These are phyloP conservation scores for Hololepta plana DNA, from an alignment of 2,888 invertebrate genomes.

Conservation along the genomic window DNA sequence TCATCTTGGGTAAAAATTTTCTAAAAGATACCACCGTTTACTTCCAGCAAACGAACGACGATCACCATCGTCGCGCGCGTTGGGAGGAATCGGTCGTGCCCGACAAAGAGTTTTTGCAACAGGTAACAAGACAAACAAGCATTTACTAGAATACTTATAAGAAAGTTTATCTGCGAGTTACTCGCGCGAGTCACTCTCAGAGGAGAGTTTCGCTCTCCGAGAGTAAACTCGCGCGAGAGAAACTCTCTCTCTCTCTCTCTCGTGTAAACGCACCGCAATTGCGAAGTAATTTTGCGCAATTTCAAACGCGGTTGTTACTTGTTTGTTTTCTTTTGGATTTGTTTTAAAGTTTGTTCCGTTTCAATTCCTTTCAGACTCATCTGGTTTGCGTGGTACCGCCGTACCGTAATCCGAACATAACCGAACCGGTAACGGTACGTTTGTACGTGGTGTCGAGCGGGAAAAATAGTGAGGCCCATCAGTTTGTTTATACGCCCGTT, in stretches of 20 bases:
- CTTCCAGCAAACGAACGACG: slow-evolving; percentile 41
- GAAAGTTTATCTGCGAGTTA: too few species aligned
- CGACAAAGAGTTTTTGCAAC: slow-evolving; percentile 77
- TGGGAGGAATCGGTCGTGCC: slow-evolving; percentile 76
- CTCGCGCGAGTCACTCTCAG: too few species aligned
- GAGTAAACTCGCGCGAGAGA: too few species aligned
- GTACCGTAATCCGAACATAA: slow-evolving; percentile 47
- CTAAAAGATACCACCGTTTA: slow-evolving; percentile 75
- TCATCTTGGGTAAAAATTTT: slow-evolving; percentile 82
- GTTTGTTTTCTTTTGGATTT: too few species aligned
- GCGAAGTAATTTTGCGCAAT: too few species aligned
- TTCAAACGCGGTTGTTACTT: too few species aligned
- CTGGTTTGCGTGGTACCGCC: slow-evolving; percentile 73
- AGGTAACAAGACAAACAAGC: slow-evolving; percentile 41
- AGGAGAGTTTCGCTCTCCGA: too few species aligned
- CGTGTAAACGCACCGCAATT: too few species aligned
- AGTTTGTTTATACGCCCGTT: slow-evolving; percentile 60
- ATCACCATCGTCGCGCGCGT: slow-evolving; percentile 30
- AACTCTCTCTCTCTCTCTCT: too few species aligned
- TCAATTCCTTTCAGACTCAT: slow-evolving; percentile 64
- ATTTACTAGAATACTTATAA: slow-evolving; percentile 1
- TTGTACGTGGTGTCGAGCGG: slow-evolving; percentile 70
- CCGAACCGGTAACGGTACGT: slow-evolving; percentile 54
- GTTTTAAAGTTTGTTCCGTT: too few species aligned
- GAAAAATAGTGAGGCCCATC: slow-evolving; percentile 70